These are phyloP conservation scores for Tridacna crocea DNA, from an alignment of 2,888 invertebrate genomes.

Conservation along the genomic window DNA sequence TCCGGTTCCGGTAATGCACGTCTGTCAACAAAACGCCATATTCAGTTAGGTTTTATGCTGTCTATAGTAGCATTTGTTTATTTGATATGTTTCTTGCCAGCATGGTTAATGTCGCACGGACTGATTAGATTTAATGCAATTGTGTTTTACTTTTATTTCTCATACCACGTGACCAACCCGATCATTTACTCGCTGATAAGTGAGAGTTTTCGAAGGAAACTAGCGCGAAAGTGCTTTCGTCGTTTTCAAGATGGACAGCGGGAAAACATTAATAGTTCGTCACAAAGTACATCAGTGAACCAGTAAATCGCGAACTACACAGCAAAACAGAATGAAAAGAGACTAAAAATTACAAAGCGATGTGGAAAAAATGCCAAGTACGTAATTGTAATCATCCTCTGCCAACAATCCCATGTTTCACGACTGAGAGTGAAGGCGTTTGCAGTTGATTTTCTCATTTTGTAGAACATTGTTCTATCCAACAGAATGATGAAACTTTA, in stretches of 20 bases:
- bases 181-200: slow-evolving; percentile 84
- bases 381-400: too few relatives aligned
- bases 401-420: too few relatives aligned
- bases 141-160: slow-evolving; percentile 83
- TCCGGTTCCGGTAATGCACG: slow-evolving; percentile 46
- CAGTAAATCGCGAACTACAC: neutral
- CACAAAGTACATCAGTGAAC: neutral
- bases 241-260: neutral
- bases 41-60: slow-evolving; percentile 79
- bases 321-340: too few relatives aligned
- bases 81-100: slow-evolving; percentile 82
- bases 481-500: too few relatives aligned
- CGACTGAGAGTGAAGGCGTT: too few relatives aligned
- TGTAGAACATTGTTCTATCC: too few relatives aligned
- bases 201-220: slow-evolving; percentile 78
- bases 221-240: neutral
- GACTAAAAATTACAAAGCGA: too few relatives aligned
- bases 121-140: slow-evolving; percentile 74
- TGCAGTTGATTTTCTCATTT: too few relatives aligned
- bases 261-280: neutral
- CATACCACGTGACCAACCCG: slow-evolving; percentile 84
- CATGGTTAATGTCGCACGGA: slow-evolving; percentile 81
- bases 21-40: slow-evolving; percentile 54
- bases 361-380: too few relatives aligned
- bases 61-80: slow-evolving; percentile 83